A percentile compares a stretch with the other conserved stretches of the same genome.
Conservation (phyloP, 1,140 invertebrate genomes). For the Drosophila serrata region DNA sequence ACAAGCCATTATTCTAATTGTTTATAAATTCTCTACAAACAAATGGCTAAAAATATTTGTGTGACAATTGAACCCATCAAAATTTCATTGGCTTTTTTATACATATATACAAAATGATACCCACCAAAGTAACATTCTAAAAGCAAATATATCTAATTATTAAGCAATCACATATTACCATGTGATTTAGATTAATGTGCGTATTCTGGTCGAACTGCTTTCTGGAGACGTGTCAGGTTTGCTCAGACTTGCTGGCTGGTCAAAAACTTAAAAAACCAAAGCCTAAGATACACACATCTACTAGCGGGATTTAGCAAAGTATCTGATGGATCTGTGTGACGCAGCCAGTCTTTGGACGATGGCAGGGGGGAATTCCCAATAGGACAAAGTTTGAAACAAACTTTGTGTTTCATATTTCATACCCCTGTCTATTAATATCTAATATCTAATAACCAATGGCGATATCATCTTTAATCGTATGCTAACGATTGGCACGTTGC, state of each 20-base stretch:
- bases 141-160: slow-evolving; percentile 27
- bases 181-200: background rate
- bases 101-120: slow-evolving; percentile 8
- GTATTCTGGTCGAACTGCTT: slow-evolving; percentile 23
- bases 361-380: slow-evolving; percentile 72
- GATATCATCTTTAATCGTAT: slow-evolving; percentile 71
- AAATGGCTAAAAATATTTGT: slow-evolving; percentile 16
- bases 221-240: slow-evolving; percentile 39
- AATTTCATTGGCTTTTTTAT: slow-evolving; percentile 8
- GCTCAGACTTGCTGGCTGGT: slow-evolving; percentile 37
- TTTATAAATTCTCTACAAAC: slow-evolving; percentile 10
- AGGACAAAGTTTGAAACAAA: slow-evolving; percentile 68
- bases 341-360: slow-evolving; percentile 42
- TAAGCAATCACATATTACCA: slow-evolving; percentile 24
- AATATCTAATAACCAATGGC: slow-evolving; percentile 20
- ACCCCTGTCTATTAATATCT: slow-evolving; percentile 45
- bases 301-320: slow-evolving; percentile 17
- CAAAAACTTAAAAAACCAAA: background rate
- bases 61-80: slow-evolving; percentile 32
- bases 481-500: slow-evolving; percentile 75
- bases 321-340: slow-evolving; percentile 51
- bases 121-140: background rate
- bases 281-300: background rate
- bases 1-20: slow-evolving; percentile 5
- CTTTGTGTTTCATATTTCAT: slow-evolving; percentile 68